Base-by-base conservation (phyloP, 2,888 invertebrate genomes). In the Microctonus brassicae region DNA sequence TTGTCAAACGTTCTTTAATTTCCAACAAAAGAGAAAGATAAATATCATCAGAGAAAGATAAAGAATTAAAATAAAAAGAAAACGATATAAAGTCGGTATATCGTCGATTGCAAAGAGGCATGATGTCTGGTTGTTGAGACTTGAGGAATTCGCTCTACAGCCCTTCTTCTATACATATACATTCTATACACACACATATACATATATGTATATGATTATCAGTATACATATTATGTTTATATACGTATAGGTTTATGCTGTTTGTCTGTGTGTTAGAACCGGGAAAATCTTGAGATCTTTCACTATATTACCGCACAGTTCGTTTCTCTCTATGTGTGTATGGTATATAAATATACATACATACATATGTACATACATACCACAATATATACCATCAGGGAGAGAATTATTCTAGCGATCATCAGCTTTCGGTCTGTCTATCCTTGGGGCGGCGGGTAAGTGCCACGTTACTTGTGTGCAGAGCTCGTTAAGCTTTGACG, bases 401-500 rank as follows among this genome's bases (percentile, higher is more conserved):
- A 53, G 42, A 52, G 66, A n/a, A n/a, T n/a, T n/a, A n/a, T 66
- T 71, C 71, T 71, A 71, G 67, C 71, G 66, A 71, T 61, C n/a
- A n/a, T n/a, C 61, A 66, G 71, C 66, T 65, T 65, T 65, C 53
- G 71, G 66, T 71, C 66, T 62, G 66, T 71, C 66, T 62, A 71
- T 53, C 66, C 61, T 71, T 71, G 62, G 47, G 71, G 66, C 55
- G 26, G 61, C 61, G 58, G 58, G 66, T 66, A 70, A 70, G 65
- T 70, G 70, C 70, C 65, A 70, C 64, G 62, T 69, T 63, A 69
- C 69, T 60, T 58, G 55, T 47, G 47, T 17, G 47, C 47, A 17
- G 66, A 34, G 66, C 66, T 71, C 71, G 71, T 71, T 71, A 71
- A 66, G 71, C 61, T 66, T 66, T 66, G 71, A 70, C 70, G 66